phyloP scores from a whole-genome alignment of 2,888 invertebrate species.

The Autographa gamma region DNA sequence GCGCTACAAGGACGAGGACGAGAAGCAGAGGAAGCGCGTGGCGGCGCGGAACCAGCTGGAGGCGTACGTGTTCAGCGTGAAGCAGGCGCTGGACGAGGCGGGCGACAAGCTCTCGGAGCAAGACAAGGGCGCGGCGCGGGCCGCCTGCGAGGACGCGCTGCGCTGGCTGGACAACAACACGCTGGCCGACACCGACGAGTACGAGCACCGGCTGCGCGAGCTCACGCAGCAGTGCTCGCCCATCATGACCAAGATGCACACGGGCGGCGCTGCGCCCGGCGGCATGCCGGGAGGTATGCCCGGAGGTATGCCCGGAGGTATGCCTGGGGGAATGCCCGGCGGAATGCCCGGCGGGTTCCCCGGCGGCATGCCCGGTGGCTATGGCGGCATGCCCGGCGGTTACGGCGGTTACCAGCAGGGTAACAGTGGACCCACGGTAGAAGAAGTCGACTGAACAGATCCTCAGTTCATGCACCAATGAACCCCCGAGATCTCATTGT shows the following conservation, averaged over 20 bases:
- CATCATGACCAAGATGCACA: slow-evolving; percentile 89
- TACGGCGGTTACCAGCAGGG: slow-evolving; percentile 50
- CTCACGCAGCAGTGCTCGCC: slow-evolving; percentile 89
- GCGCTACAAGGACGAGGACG: slow-evolving; percentile 92
- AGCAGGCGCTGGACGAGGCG: slow-evolving; percentile 91
- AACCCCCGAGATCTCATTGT: slow-evolving; percentile 11
- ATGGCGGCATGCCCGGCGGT: slow-evolving; percentile 30
- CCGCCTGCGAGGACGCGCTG: slow-evolving; percentile 89
- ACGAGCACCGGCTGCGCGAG: slow-evolving; percentile 90
- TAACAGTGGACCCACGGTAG: slow-evolving; percentile 71
- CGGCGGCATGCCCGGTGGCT: neutral
- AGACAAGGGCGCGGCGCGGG: slow-evolving; percentile 89
- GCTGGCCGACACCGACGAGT: slow-evolving; percentile 90
- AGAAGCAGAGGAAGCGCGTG: slow-evolving; percentile 91
- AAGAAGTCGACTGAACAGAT: slow-evolving; percentile 73
- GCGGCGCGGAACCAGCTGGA: slow-evolving; percentile 92
- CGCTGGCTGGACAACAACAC: slow-evolving; percentile 92
- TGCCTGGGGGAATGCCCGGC: slow-evolving; percentile 30
- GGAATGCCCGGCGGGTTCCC: slow-evolving; percentile 23
- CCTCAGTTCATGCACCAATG: neutral
- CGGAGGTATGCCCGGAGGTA: slow-evolving; percentile 27
- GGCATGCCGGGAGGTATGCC: slow-evolving; percentile 32
- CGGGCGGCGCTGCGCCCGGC: slow-evolving; percentile 59
- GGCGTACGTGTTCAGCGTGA: slow-evolving; percentile 91
- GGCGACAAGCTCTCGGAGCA: slow-evolving; percentile 89